Base-by-base conservation (phyloP, 1,140 invertebrate genomes). In the Danaus plexippus region DNA sequence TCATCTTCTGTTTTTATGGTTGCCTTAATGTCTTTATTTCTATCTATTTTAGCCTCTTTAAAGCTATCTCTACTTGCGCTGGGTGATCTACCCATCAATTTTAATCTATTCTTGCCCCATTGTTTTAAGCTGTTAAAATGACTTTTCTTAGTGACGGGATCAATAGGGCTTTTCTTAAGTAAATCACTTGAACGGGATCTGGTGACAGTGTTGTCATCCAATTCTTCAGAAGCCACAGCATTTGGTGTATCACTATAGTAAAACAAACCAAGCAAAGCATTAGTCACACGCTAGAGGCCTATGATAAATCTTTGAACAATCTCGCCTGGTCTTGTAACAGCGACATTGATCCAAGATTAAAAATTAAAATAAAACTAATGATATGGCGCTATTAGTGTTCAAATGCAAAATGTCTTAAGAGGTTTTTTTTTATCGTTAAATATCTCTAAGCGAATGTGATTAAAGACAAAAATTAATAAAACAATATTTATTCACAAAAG, bases 61-160 rank as follows among this genome's bases (percentile, higher is more conserved):
- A 83, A 83, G 62, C 72, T 87, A 72, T 87, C 86, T 70, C 78
- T 82, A 75, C 77, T 88, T 44, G 76, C 77, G 66, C 81, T 89
- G 11, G 80, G 79, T 47, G 87, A 91, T 54, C 92, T 91, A 61
- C 91, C 91, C 61, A 94, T 93, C 66, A 92, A 88, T 72, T 92
- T 92, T 65, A 95, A 88, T 65, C 93, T 89, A 50, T 91, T 94
- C 68, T 91, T 91, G 15, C 94, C 93, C 94, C 94, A 95, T 75
- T 94, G 91, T 75, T 94, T 94, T 43, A 95, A 80, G 9, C 91
- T 92, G 79, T 94, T 94, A 66, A 95, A 93, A 66, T 94, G 92
- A 40, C 93, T 93, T 77, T 93, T 93, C 66, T 91, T 90, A 40
- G 75, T 80, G 15, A 89, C 80, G 22, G 88, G 77, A 63, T 88